Evolutionary conservation across 2,113 vertebrate genomes (phyloP), one percentile per base, ranked within the genome.

Genomic region (Poicephalus meyeri): DNA sequence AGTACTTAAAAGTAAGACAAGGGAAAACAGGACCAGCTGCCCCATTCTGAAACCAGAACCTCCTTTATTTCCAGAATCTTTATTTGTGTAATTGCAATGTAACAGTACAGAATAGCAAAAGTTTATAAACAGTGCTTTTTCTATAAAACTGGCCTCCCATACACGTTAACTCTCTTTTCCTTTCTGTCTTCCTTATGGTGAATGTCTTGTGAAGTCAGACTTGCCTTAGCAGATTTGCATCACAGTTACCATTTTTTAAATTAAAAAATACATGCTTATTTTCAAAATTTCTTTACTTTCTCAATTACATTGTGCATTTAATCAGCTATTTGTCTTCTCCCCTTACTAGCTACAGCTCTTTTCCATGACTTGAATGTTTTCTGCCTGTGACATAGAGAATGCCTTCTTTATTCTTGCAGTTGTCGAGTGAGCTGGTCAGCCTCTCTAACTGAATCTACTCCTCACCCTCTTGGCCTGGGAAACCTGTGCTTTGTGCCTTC

Each of bases 21-120:
- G 41, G 17, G 20, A 66, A 94, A 88, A 41, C 0, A 24, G 39
- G 64, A 80, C 17, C 2, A 11, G 13, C 53, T 83, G 50, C n/a
- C 37, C 20, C 12, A 8, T 92, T 72, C 82, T 70, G 80, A 73
- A 86, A 86, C 37, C 53, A 86, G 53, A 74, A 93, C 24, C 13
- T 55, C 18, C 23, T 93, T 80, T 13, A 2, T 88, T 89, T 90
- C 66, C 28, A 86, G n/a, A 41, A 86, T 53, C 28, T 82, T 21
- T 88, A 15, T 44, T 61, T 72, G 21, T 1, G 0, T 88, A 65
- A 73, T 37, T 83, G 31, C 42, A 46, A 6, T 0, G 0, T 66
- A 73, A 66, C 14, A 25, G 25, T 66, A 53, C 12, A 55, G 55
- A 86, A 78, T 33, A 66, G n/a, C 28, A 71, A 11, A 70, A 71